Evolutionary conservation across 2,797 vertebrate genomes (phyloP).

Genomic region (Phataginus tetradactyla): DNA sequence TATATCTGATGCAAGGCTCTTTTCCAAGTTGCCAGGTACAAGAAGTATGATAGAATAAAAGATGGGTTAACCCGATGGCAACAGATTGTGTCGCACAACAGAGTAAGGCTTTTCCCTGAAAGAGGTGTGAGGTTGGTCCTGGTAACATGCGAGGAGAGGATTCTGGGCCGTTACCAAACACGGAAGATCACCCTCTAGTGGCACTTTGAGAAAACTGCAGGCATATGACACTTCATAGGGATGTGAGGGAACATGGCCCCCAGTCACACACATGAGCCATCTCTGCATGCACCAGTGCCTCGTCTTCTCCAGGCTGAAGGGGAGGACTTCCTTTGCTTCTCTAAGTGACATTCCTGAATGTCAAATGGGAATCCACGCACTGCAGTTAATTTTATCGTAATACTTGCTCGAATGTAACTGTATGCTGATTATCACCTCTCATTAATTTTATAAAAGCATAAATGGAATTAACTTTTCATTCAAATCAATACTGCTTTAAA

Average conservation of each 20-base stretch:
- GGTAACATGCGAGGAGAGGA: neutral
- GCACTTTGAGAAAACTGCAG: neutral
- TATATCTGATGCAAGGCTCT: neutral
- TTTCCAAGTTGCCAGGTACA: neutral
- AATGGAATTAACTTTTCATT: neutral
- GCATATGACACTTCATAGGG: rapidly evolving
- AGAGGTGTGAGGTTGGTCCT: rapidly evolving
- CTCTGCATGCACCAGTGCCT: no score
- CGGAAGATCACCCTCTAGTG: neutral
- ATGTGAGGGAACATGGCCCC: rapidly evolving
- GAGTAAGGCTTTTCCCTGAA: neutral
- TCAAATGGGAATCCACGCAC: neutral
- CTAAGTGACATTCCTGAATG: neutral
- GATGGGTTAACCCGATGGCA: rapidly evolving
- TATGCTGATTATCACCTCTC: neutral
- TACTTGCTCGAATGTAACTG: no score
- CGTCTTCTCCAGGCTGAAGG: neutral
- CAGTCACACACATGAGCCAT: rapidly evolving
- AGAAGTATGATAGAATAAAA: neutral
- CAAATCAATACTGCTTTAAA: neutral
- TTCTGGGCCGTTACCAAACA: neutral
- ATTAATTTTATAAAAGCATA: neutral
- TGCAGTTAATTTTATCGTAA: neutral
- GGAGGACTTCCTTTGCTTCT: neutral
- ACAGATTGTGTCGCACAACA: rapidly evolving